Evolutionary conservation across 2,888 invertebrate species (phyloP).

Genomic region (Priocnemis perturbator): DNA sequence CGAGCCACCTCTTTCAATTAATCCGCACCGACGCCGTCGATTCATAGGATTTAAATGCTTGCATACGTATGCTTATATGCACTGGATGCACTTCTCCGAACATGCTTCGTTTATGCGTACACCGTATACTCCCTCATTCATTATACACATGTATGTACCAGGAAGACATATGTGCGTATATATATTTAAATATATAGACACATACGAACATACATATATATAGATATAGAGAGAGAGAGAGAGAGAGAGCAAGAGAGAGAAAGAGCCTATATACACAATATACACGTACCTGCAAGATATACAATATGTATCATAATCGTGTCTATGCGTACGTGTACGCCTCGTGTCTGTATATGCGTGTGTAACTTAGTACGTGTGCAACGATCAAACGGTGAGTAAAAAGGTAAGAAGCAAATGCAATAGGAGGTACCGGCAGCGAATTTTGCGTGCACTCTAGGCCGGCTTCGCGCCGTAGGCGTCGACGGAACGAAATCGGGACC

Average conservation of each 20-base stretch:
- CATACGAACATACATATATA: slow-evolving; percentile 19
- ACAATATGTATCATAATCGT: no score
- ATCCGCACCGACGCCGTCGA: not conserved
- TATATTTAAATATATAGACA: slow-evolving; percentile 31
- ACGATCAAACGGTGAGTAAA: no score
- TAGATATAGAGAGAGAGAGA: slow-evolving; percentile 3
- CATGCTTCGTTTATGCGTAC: slow-evolving; percentile 63
- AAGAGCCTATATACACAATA: not conserved
- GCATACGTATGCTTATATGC: slow-evolving; percentile 55
- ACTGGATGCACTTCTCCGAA: slow-evolving; percentile 61
- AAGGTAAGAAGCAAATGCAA: no score
- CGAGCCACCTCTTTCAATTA: not conserved
- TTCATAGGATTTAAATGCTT: slow-evolving; percentile 42
- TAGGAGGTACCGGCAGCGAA: no score
- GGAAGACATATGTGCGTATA: slow-evolving; percentile 3
- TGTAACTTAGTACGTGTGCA: no score
- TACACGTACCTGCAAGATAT: no score
- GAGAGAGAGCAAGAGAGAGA: slow-evolving; percentile 6
- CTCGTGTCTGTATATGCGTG: no score
- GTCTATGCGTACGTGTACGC: no score
- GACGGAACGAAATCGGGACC: no score
- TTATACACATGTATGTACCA: slow-evolving; percentile 3
- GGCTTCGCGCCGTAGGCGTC: no score
- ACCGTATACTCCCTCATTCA: slow-evolving; percentile 18
- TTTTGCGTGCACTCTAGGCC: no score